Evolutionary conservation across 2,888 invertebrate genomes (phyloP).

Genomic region (Platycheirus albimanus): DNA sequence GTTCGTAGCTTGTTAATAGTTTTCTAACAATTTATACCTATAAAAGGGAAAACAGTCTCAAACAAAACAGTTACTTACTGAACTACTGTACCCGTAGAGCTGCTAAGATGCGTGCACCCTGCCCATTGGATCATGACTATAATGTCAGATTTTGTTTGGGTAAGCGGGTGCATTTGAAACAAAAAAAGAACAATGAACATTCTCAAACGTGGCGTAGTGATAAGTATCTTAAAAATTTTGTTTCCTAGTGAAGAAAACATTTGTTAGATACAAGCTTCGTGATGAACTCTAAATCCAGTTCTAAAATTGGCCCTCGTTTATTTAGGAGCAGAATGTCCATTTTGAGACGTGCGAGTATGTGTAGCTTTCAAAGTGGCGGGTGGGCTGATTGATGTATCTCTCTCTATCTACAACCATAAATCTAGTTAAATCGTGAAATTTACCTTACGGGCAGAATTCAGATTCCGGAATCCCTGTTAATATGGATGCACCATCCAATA

Average conservation of each 20-base stretch:
- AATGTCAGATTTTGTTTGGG: slow-evolving; percentile 35
- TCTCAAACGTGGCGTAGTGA: slow-evolving; percentile 31
- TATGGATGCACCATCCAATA: not conserved
- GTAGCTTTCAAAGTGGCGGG: no score
- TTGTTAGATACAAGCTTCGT: slow-evolving; percentile 50
- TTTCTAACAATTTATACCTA: slow-evolving; percentile 37
- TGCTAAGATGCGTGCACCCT: slow-evolving; percentile 16
- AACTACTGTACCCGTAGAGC: no score
- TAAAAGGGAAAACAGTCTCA: slow-evolving; percentile 45
- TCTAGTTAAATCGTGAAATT: slow-evolving; percentile 46
- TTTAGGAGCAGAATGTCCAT: not conserved
- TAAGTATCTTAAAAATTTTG: slow-evolving; percentile 34
- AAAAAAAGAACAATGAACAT: slow-evolving; percentile 56
- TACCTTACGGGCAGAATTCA: slow-evolving; percentile 16
- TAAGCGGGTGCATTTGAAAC: slow-evolving; percentile 34
- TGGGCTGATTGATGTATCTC: slow-evolving; percentile 22
- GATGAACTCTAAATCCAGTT: slow-evolving; percentile 8
- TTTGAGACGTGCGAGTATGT: no score
- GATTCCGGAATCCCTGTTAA: slow-evolving; percentile 20
- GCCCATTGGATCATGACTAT: slow-evolving; percentile 16
- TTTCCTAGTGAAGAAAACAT: slow-evolving; percentile 7
- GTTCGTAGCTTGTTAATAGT: slow-evolving; percentile 25
- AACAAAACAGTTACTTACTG: no score
- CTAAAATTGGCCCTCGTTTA: not conserved
- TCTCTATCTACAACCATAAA: slow-evolving; percentile 43